Percentiles rank a stretch among this genome's conserved stretches.
Evolutionary conservation across 2,797 vertebrate genomes (phyloP).

Genomic region (Epinephelus awoara): DNA sequence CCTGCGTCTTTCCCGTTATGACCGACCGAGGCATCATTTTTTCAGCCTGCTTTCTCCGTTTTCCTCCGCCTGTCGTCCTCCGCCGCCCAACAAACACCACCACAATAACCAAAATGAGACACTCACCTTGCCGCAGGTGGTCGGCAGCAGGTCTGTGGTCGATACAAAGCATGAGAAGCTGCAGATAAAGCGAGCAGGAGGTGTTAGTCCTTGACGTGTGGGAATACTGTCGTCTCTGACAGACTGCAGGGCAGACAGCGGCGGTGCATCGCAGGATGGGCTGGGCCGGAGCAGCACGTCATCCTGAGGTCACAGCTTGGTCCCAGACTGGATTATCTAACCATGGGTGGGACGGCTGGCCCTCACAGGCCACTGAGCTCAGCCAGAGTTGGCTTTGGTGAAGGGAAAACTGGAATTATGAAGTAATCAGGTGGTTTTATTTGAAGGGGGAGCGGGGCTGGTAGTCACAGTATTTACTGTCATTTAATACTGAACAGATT

Average conservation of each 20-base stretch:
- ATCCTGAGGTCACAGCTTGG: constrained; percentile 68
- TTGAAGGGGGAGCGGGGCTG: too few species aligned
- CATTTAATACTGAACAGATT: too few species aligned
- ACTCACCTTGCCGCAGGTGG: constrained; percentile 52
- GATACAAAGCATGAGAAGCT: not conserved
- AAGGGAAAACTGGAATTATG: not conserved
- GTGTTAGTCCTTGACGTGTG: constrained; percentile 27
- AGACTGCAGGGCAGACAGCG: constrained; percentile 58
- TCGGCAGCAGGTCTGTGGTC: not conserved
- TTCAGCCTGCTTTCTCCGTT: constrained; percentile 27
- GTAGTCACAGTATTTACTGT: too few species aligned
- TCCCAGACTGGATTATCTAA: constrained; percentile 68
- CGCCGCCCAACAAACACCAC: not conserved
- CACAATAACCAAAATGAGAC: rapidly evolving
- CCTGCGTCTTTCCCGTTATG: constrained; percentile 15
- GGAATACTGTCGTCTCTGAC: constrained; percentile 10
- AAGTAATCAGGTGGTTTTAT: too few species aligned
- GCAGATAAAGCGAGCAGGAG: not conserved
- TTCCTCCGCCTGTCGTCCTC: not conserved
- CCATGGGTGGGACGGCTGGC: constrained; percentile 35
- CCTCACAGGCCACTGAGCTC: not conserved
- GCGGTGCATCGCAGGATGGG: constrained; percentile 60
- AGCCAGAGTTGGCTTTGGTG: too few species aligned
- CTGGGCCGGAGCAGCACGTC: constrained; percentile 64
- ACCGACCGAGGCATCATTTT: constrained; percentile 35